These are phyloP conservation scores for Danio kyathit DNA, from an alignment of 2,797 vertebrate species.

Conservation along the genomic window DNA sequence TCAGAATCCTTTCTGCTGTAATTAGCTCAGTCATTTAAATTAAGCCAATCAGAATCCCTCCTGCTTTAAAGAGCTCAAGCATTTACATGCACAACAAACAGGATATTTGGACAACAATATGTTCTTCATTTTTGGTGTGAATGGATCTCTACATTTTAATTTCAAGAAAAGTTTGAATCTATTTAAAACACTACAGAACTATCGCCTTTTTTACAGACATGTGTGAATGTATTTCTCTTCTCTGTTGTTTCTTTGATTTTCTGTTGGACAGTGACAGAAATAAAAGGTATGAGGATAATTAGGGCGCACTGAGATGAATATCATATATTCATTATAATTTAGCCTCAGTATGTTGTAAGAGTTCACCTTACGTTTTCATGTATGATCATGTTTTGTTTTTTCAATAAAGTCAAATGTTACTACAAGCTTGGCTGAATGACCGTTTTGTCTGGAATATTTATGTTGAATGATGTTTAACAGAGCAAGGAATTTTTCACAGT, in stretches of 20 bases:
- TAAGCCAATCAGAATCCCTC: too few species aligned
- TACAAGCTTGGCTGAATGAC: too few species aligned
- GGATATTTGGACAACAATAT: too few species aligned
- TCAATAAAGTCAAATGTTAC: slow-evolving; percentile 19
- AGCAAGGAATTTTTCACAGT: too few species aligned
- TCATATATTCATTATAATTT: slow-evolving; percentile 43
- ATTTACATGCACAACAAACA: too few species aligned
- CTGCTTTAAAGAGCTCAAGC: too few species aligned
- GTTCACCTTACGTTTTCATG: background rate
- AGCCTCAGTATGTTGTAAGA: slow-evolving; percentile 23
- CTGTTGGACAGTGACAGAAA: slow-evolving; percentile 17
- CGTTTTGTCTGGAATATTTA: too few species aligned
- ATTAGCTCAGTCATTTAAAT: too few species aligned
- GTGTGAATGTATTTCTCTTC: slow-evolving; percentile 23
- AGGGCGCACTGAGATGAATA: slow-evolving; percentile 27
- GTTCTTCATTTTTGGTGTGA: too few species aligned
- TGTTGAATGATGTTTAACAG: too few species aligned
- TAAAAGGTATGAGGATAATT: background rate
- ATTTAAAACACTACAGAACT: background rate
- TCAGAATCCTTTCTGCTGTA: too few species aligned
- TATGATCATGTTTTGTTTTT: slow-evolving; percentile 2
- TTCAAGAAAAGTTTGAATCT: background rate
- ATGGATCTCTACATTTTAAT: background rate
- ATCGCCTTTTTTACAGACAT: background rate
- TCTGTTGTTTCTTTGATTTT: background rate